These are phyloP conservation scores for Macrosoma leucophasiata DNA, from an alignment of 2,888 invertebrate species.

Conservation along the genomic window DNA sequence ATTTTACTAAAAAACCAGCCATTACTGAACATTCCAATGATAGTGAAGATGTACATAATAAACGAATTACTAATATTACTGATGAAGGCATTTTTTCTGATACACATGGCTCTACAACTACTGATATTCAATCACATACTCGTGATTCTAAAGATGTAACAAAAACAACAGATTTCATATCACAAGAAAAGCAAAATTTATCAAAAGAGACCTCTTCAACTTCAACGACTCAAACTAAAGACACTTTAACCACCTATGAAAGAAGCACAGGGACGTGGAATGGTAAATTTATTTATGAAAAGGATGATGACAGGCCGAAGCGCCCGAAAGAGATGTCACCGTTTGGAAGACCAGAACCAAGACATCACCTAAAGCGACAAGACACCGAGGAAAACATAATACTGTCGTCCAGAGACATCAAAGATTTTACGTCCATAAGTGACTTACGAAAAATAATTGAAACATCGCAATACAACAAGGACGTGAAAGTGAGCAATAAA, in stretches of 20 bases:
- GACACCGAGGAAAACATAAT: slow-evolving; percentile 70
- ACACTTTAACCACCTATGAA: slow-evolving; percentile 60
- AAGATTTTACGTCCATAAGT: slow-evolving; percentile 68
- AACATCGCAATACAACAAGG: slow-evolving; percentile 57
- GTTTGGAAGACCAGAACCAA: slow-evolving; percentile 59
- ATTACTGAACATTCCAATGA: slow-evolving; percentile 52
- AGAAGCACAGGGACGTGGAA: slow-evolving; percentile 74
- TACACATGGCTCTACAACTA: slow-evolving; percentile 38
- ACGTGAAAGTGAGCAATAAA: slow-evolving; percentile 63
- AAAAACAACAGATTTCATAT: slow-evolving; percentile 54
- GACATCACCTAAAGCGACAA: slow-evolving; percentile 62
- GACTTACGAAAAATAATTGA: slow-evolving; percentile 66
- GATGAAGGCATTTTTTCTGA: slow-evolving; percentile 39
- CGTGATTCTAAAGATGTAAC: slow-evolving; percentile 45
- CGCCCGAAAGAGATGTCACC: slow-evolving; percentile 61
- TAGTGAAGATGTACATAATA: slow-evolving; percentile 40
- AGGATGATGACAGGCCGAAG: slow-evolving; percentile 59
- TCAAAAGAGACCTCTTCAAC: slow-evolving; percentile 55
- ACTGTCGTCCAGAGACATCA: slow-evolving; percentile 64
- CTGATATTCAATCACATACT: slow-evolving; percentile 39
- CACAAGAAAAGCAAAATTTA: slow-evolving; percentile 64
- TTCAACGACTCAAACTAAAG: slow-evolving; percentile 51
- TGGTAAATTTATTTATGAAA: slow-evolving; percentile 73
- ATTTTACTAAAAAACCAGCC: slow-evolving; percentile 60
- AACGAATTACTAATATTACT: slow-evolving; percentile 39